Evolutionary conservation across 2,113 vertebrate genomes (phyloP), one percentile per base, ranked within the genome.

Genomic region (Pachycephala philippinensis): DNA sequence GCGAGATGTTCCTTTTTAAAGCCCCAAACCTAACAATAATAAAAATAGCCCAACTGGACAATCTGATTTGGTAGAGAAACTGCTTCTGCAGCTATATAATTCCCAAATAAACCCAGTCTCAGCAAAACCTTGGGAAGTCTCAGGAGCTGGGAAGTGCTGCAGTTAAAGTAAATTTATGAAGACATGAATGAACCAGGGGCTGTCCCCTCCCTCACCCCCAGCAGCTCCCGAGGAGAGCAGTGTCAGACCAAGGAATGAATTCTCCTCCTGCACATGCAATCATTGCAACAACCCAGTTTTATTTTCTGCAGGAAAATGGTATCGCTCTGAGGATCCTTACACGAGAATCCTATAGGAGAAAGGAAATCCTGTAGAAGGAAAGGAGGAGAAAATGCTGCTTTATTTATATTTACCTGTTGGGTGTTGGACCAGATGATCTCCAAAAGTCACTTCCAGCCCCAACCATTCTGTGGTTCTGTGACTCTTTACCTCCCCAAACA

Each of bases 141-240:
- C 45, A 6, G 79, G 88, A 31, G 50, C 11, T 17, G 53, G 63
- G 45, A 90, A 83, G 50, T 49, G 57, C 27, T 83, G 63, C 66
- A 76, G 70, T 40, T 54, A 65, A 93, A 95, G 59, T 45, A 40
- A 88, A 86, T 80, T 83, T 77, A 45, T 6, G 10, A 1, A 64
- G 52, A 45, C 16, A 6, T 35, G 76, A 72, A 65, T 42, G 59
- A 84, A 14, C 4, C 0, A 0, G 21, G 33, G 8, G 2, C 56
- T 64, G 13, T 57, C 42, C 35, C 17, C 33, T 44, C 45, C 78
- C 44, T 78, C 3, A 1, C 33, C 35, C 23, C 1, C 1, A 0
- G 78, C 70, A 57, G 52, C 12, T 61, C 49, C 70, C 0, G 0
- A 31, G 22, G 64, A 1, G 4, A 52, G 39, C 0, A 0, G 31